Evolutionary conservation across 2,113 vertebrate species (phyloP).

Genomic region (Protobothrops mucrosquamatus): DNA sequence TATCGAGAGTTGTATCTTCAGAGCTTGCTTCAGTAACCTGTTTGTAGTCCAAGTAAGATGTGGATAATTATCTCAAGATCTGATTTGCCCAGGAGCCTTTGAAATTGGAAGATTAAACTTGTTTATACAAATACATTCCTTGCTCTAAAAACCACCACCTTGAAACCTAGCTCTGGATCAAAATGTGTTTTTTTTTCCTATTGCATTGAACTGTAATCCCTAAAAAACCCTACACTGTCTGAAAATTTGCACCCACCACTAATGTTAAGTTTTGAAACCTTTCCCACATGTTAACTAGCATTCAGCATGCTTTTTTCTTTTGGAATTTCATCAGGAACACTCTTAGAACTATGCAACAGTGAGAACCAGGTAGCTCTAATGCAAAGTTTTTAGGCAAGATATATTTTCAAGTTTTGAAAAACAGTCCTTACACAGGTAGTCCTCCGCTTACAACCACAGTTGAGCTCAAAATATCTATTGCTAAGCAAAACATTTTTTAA

Average conservation of each 20-base stretch:
- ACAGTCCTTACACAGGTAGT: slow-evolving; percentile 4
- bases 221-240: background rate
- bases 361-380: background rate
- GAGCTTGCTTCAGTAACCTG: background rate
- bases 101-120: background rate
- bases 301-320: background rate
- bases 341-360: background rate
- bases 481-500: background rate
- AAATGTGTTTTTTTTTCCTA: background rate
- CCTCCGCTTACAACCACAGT: accelerated
- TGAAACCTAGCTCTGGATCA: background rate
- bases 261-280: background rate
- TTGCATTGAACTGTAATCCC: background rate
- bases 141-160: background rate
- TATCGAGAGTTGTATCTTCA: background rate
- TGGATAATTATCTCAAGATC: background rate
- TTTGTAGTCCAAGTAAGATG: background rate
- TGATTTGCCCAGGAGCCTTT: background rate
- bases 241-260: background rate
- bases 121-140: background rate
- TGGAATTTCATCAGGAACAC: background rate
- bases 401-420: slow-evolving; percentile 39
- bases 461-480: background rate
- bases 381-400: slow-evolving; percentile 11
- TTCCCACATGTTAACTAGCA: background rate